Evolutionary conservation across 1,140 invertebrate species (phyloP).

Genomic region (Brachionus rubens): DNA sequence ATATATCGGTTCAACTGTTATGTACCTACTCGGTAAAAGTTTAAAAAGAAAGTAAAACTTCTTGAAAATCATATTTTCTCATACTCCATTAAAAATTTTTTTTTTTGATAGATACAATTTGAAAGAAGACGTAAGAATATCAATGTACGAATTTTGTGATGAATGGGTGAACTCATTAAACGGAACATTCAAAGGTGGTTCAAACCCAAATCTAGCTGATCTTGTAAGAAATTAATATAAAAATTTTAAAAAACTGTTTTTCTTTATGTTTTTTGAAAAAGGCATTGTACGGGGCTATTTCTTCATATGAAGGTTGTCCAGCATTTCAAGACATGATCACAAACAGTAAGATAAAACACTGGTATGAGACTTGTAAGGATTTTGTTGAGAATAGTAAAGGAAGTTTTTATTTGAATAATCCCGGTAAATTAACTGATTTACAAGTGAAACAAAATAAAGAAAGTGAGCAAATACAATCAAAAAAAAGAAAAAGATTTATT

Average conservation of each 20-base stretch:
- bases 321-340: conserved; percentile 78
- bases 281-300: conserved; percentile 85
- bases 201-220: conserved; percentile 84
- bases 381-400: conserved; percentile 54
- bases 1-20: conserved; percentile 86
- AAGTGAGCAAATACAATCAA: neutral
- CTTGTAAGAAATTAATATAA: no score
- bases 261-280: no score
- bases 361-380: conserved; percentile 62
- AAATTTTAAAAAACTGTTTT: no score
- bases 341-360: conserved; percentile 69
- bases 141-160: conserved; percentile 82
- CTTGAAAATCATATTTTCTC: neutral
- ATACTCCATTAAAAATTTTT: neutral
- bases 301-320: conserved; percentile 87
- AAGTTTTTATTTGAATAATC: conserved; percentile 46
- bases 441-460: conserved; percentile 10
- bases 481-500: conserved; percentile 3
- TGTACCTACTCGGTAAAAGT: conserved; percentile 86
- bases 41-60: conserved; percentile 72
- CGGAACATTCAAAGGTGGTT: conserved; percentile 73
- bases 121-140: conserved; percentile 80
- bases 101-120: conserved; percentile 72
- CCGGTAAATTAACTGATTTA: neutral
- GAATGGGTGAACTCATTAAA: conserved; percentile 74